phyloP scores from a whole-genome alignment of 1,140 invertebrate genomes.

The Dendroctonus valens region DNA sequence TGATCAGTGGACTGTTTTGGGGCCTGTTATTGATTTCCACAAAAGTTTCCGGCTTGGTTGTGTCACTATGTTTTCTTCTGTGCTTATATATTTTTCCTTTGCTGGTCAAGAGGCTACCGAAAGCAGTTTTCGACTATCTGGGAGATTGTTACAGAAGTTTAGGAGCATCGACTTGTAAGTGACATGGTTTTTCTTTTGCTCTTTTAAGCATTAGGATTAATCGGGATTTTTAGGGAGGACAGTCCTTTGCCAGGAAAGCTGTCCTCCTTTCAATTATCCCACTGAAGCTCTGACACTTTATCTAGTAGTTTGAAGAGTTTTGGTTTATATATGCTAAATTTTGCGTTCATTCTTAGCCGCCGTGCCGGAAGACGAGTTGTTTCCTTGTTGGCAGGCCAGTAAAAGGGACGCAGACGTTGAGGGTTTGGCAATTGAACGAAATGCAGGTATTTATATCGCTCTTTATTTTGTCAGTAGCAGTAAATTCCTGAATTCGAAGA shows the following conservation, averaged over 20 bases:
- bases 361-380: constrained; percentile 41
- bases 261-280: not conserved
- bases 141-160: not conserved
- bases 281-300: not conserved
- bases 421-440: constrained; percentile 43
- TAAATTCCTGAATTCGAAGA: not conserved
- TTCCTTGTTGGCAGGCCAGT: constrained; percentile 37
- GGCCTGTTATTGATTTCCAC: not conserved
- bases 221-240: too few species aligned
- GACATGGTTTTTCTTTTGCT: not conserved
- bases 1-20: constrained; percentile 10
- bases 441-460: constrained; percentile 35
- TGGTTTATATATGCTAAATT: too few species aligned
- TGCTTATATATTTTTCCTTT: not conserved
- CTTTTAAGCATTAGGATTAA: too few species aligned
- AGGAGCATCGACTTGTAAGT: constrained; percentile 18
- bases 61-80: constrained; percentile 1
- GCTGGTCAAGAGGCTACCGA: not conserved
- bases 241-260: not conserved
- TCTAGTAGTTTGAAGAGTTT: too few species aligned
- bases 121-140: not conserved
- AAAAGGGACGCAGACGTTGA: constrained; percentile 40
- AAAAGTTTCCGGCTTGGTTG: not conserved
- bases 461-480: not conserved
- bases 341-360: too few species aligned